phyloP scores from a whole-genome alignment of 2,113 vertebrate genomes.

The Gobio gobio region DNA sequence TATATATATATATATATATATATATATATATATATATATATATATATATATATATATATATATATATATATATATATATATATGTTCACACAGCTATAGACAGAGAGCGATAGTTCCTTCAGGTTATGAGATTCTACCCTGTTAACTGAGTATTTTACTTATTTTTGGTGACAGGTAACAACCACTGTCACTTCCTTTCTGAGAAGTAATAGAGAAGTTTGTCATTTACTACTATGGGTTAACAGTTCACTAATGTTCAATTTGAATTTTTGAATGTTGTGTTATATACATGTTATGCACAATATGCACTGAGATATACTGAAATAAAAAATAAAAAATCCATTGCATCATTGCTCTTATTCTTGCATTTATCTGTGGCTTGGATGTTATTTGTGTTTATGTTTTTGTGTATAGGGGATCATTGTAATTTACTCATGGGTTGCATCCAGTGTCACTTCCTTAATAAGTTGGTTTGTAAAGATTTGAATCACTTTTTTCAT shows the following conservation, averaged over 20 bases:
- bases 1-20: too few relatives aligned
- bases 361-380: background rate
- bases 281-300: background rate
- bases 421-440: background rate
- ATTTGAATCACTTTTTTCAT: background rate
- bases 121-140: background rate
- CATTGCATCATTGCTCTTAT: background rate
- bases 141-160: background rate
- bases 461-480: background rate
- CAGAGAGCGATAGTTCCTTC: background rate
- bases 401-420: background rate
- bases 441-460: background rate
- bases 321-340: background rate
- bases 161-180: background rate
- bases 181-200: background rate
- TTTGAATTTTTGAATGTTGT: background rate
- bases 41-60: too few relatives aligned
- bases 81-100: background rate
- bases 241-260: background rate
- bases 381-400: background rate
- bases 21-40: too few relatives aligned
- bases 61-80: too few relatives aligned
- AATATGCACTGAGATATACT: background rate
- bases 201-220: constrained; percentile 1
- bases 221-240: background rate